Conservation (phyloP, 2,888 invertebrate genomes). For the Rhingia campestris region DNA sequence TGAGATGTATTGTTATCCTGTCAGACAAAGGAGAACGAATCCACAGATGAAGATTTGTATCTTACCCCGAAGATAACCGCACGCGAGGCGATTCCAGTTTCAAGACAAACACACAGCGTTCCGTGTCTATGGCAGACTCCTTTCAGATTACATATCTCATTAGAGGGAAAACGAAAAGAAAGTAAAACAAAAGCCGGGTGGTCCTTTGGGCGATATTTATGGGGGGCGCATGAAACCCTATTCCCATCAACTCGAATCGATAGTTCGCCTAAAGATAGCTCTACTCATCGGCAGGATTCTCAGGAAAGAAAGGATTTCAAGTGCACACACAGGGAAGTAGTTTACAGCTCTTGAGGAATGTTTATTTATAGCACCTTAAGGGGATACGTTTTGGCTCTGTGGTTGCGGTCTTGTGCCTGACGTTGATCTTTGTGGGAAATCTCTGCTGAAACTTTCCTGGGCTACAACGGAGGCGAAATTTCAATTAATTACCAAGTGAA, state of each 20-base stretch:
- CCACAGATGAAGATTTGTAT: conserved; percentile 52
- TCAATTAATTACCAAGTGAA: conserved; percentile 67
- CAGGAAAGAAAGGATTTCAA: not conserved
- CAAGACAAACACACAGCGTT: not conserved
- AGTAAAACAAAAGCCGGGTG: conserved; percentile 7
- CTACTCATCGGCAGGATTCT: conserved; percentile 13
- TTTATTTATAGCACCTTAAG: conserved; percentile 54
- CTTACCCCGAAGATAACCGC: conserved; percentile 32
- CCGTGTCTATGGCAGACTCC: not conserved
- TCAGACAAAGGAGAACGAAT: conserved; percentile 27
- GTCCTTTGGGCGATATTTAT: not conserved
- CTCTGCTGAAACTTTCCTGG: conserved; percentile 13
- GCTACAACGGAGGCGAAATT: conserved; percentile 41
- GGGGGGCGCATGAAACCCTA: not conserved
- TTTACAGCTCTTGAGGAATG: conserved; percentile 51
- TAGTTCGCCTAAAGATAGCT: conserved; percentile 48
- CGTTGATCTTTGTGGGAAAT: conserved; percentile 4
- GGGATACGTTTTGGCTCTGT: conserved; percentile 38
- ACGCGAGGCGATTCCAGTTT: conserved; percentile 26
- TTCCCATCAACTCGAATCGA: conserved; percentile 43
- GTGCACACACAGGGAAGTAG: conserved; percentile 9
- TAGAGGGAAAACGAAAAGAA: conserved; percentile 30
- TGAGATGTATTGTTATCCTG: conserved; percentile 40
- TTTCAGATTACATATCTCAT: conserved; percentile 48
- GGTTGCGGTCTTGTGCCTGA: conserved; percentile 9